Percentiles rank a stretch among this genome's conserved stretches.
Conservation (phyloP, 2,113 vertebrate species). For the Uria aalge region DNA sequence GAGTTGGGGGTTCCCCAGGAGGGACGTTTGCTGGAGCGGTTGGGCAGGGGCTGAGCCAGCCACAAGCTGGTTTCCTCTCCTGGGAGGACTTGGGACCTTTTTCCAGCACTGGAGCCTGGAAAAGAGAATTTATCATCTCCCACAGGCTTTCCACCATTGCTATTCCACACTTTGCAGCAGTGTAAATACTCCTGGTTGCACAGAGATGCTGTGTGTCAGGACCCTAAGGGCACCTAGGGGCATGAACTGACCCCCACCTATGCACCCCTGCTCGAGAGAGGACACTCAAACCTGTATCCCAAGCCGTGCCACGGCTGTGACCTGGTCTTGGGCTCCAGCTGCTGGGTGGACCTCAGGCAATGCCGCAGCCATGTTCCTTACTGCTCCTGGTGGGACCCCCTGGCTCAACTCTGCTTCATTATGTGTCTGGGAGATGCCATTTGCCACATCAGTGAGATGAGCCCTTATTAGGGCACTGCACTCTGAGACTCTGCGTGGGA, state of each 20-base stretch:
- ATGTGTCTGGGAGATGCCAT: background rate
- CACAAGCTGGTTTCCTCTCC: background rate
- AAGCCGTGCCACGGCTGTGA: fast-evolving
- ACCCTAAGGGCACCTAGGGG: background rate
- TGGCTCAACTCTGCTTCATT: fast-evolving
- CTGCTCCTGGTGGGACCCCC: background rate
- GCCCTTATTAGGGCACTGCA: background rate
- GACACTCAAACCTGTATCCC: background rate
- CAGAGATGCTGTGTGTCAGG: background rate
- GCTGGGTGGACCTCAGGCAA: background rate
- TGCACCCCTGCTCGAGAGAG: background rate
- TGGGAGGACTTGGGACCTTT: background rate
- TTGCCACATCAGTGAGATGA: background rate
- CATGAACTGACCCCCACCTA: background rate
- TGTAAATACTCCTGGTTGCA: background rate
- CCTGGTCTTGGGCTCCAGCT: background rate
- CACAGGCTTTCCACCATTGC: background rate
- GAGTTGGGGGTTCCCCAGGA: background rate
- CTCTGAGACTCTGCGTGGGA: background rate
- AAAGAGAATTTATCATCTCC: background rate
- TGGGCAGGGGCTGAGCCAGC: background rate
- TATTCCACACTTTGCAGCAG: background rate
- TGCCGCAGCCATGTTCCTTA: background rate
- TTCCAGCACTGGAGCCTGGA: background rate
- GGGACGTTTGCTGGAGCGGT: background rate